phyloP scores from a whole-genome alignment of 1,140 invertebrate species.

The Drosophila suzukii region DNA sequence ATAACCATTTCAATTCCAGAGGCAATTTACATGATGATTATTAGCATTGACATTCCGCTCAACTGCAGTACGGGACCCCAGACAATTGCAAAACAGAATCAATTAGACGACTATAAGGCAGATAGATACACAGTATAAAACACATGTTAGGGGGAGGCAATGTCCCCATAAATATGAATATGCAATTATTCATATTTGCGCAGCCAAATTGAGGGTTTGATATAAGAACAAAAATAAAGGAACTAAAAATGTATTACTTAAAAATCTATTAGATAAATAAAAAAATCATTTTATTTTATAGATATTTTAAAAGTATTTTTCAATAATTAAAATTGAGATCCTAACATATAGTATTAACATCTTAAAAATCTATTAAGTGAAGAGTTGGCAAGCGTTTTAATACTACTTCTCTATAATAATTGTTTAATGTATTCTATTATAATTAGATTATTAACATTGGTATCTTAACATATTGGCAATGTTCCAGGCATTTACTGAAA shows the following conservation, averaged over 20 bases:
- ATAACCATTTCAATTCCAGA: conserved; percentile 64
- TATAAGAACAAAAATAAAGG: too few species aligned
- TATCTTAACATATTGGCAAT: too few species aligned
- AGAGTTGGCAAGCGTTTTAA: too few species aligned
- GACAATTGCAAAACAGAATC: conserved; percentile 78
- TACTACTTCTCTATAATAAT: too few species aligned
- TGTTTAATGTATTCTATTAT: too few species aligned
- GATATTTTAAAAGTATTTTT: too few species aligned
- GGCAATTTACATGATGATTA: conserved; percentile 77
- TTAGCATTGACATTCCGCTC: conserved; percentile 77
- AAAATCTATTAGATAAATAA: background rate
- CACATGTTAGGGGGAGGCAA: conserved; percentile 15
- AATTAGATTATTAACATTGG: too few species aligned
- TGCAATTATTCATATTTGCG: conserved; percentile 41
- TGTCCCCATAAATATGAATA: conserved; percentile 32
- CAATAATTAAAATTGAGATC: too few species aligned
- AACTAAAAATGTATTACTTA: background rate
- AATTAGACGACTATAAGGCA: conserved; percentile 63
- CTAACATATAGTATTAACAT: too few species aligned
- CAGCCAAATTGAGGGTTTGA: conserved; percentile 24
- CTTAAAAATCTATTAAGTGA: too few species aligned
- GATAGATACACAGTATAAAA: conserved; percentile 24
- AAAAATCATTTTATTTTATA: background rate
- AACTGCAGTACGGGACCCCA: conserved; percentile 55
- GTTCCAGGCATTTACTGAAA: too few species aligned